These are phyloP conservation scores for Bombus fervidus DNA, from an alignment of 1,140 invertebrate species.

Conservation along the genomic window DNA sequence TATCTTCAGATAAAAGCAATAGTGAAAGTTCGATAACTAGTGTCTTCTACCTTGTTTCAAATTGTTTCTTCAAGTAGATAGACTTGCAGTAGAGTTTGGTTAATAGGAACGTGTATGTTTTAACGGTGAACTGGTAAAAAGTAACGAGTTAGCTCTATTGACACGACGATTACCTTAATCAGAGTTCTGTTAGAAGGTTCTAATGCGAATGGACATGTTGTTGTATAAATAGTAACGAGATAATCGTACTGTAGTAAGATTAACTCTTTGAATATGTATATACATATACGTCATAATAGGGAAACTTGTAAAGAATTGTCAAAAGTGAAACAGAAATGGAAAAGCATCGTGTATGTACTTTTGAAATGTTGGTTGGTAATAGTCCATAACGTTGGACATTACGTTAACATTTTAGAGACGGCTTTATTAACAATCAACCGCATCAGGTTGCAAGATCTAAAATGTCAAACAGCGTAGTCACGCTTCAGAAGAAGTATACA, in stretches of 20 bases:
- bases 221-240: slow-evolving; percentile 1
- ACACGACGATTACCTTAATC: slow-evolving; percentile 18
- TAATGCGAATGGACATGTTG: slow-evolving; percentile 7
- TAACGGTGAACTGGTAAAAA: slow-evolving; percentile 23
- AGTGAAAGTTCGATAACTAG: background rate
- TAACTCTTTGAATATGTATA: background rate
- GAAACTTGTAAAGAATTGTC: too few relatives aligned
- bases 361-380: background rate
- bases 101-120: background rate
- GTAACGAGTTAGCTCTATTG: slow-evolving; percentile 18
- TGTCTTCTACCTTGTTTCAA: background rate
- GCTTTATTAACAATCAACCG: slow-evolving; percentile 26
- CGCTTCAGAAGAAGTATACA: slow-evolving; percentile 21
- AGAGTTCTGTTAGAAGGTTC: slow-evolving; percentile 19
- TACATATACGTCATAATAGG: background rate
- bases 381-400: background rate
- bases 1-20: background rate
- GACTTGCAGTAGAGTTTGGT: background rate
- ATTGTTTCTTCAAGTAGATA: slow-evolving; percentile 2
- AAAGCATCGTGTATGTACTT: background rate
- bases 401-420: background rate
- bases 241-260: background rate
- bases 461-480: slow-evolving; percentile 36
- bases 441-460: slow-evolving; percentile 3
- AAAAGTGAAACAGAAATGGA: background rate